Conservation (phyloP, 2,797 vertebrate species). For the Premnoplex brunnescens region DNA sequence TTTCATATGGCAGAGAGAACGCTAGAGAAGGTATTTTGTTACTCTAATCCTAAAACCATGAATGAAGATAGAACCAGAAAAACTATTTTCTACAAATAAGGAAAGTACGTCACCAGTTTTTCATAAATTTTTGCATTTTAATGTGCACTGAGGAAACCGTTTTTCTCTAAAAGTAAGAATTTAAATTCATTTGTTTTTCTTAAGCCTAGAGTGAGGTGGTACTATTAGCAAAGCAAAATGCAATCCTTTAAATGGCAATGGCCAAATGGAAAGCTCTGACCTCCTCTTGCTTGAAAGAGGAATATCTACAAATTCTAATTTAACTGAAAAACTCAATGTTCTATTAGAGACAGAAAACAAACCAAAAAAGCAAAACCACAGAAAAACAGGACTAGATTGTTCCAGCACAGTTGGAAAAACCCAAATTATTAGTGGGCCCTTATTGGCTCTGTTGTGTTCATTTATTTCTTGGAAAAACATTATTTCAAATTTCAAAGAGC, state of each 20-base stretch:
- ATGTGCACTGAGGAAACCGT: neutral
- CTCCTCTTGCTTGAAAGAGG: neutral
- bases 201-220: neutral
- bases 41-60: neutral
- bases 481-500: neutral
- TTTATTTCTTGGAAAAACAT: neutral
- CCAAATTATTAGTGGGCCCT: neutral
- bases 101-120: neutral
- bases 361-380: neutral
- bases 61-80: neutral
- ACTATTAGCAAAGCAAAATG: neutral
- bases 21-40: neutral
- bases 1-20: neutral
- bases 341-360: neutral
- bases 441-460: neutral
- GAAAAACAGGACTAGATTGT: neutral
- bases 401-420: neutral
- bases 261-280: neutral
- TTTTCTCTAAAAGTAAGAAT: neutral
- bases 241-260: neutral
- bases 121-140: neutral
- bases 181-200: neutral
- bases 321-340: neutral
- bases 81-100: neutral
- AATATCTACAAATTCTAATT: neutral